These are phyloP conservation scores for Halocynthia aurantium DNA, from an alignment of 23 tunicate species.

Conservation along the genomic window DNA sequence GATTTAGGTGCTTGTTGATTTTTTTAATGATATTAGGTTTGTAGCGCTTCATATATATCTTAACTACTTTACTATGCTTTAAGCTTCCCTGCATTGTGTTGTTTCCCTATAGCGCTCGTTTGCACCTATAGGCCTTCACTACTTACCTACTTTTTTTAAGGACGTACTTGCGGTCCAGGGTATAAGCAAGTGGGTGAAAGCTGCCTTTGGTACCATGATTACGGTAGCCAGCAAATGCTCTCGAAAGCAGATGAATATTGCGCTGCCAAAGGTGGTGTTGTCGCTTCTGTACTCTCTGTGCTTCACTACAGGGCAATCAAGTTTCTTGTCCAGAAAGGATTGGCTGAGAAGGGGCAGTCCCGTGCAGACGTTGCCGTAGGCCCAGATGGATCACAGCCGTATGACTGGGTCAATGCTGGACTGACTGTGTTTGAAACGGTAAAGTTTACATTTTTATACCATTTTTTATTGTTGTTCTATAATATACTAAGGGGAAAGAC, in stretches of 20 bases:
- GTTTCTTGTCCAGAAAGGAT: background rate
- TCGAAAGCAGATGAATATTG: conserved; percentile 3
- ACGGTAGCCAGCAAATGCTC: no score
- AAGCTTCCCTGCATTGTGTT: no score
- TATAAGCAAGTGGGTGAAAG: conserved; percentile 35
- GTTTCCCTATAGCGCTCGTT: no score
- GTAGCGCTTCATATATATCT: no score
- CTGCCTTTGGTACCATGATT: conserved; percentile 3
- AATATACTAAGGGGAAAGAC: no score
- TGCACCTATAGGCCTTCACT: no score
- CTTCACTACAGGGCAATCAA: background rate
- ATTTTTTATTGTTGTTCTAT: no score
- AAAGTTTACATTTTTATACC: background rate
- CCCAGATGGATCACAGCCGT: background rate
- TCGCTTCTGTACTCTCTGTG: background rate
- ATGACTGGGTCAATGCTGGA: background rate
- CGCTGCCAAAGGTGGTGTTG: background rate
- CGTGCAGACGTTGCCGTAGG: no score
- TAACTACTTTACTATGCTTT: no score
- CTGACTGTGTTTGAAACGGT: background rate
- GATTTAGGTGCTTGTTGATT: conserved; percentile 33
- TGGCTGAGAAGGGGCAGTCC: background rate
- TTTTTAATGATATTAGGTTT: no score
- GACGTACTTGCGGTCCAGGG: background rate
- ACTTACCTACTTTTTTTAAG: background rate